phyloP scores from a whole-genome alignment of 2,888 invertebrate genomes.

The Hesperia comma region DNA sequence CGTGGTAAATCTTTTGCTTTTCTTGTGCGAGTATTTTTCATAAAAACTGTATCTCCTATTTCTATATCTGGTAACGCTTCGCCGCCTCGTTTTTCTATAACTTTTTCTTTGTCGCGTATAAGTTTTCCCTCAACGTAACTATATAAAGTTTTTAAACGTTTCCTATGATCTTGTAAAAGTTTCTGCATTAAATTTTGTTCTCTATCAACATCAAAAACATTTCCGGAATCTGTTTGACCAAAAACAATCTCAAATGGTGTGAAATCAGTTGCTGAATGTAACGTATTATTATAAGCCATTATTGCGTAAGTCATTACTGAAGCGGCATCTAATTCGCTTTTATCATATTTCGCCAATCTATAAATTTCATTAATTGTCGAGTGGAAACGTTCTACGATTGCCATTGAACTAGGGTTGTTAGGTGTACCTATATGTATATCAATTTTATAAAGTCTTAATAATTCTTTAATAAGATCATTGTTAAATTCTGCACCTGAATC shows the following conservation, averaged over 20 bases:
- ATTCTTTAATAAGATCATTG: too few species aligned
- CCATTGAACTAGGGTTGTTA: conserved; percentile 45
- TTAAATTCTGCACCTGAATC: conserved; percentile 39
- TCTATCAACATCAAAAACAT: too few species aligned
- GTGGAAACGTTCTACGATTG: conserved; percentile 43
- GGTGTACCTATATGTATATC: conserved; percentile 45
- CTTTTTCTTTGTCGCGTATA: conserved; percentile 28
- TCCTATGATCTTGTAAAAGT: conserved; percentile 40
- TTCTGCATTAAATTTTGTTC: conserved; percentile 38
- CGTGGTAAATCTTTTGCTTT: conserved; percentile 44
- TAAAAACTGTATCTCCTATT: conserved; percentile 41
- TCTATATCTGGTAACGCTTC: conserved; percentile 37
- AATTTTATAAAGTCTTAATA: conserved; percentile 36
- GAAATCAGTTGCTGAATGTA: conserved; percentile 32
- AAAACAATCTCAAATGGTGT: conserved; percentile 41
- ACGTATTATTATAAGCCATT: conserved; percentile 3
- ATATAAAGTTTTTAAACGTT: conserved; percentile 38
- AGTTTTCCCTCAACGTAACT: conserved; percentile 34
- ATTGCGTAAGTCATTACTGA: too few species aligned
- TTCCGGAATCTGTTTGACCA: conserved; percentile 37
- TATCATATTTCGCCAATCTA: conserved; percentile 34
- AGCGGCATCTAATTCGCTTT: too few species aligned
- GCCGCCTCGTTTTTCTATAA: conserved; percentile 39
- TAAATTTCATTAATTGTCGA: conserved; percentile 40
- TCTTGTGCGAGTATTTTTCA: conserved; percentile 43